Evolutionary conservation across 2,797 vertebrate genomes (phyloP).

Genomic region (Oceanodroma leucorhoa): DNA sequence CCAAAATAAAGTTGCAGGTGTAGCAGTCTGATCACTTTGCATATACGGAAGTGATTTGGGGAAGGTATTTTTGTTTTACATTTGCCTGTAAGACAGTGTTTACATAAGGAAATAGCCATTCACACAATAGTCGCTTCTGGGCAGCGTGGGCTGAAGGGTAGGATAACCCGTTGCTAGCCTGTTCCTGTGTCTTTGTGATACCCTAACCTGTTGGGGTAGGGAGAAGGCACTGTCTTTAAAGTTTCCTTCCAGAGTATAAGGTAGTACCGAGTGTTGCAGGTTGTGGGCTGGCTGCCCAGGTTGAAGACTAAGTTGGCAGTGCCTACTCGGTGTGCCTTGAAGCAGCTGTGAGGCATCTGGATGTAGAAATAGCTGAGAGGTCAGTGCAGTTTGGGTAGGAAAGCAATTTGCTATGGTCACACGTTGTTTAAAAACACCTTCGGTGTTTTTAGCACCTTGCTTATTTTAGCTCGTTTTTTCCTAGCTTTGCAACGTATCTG

Average conservation of each 20-base stretch:
- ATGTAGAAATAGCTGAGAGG: neutral
- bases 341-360: neutral
- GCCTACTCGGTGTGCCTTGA: neutral
- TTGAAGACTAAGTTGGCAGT: neutral
- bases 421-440: neutral
- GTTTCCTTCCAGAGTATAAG: neutral
- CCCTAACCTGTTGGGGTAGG: fast-evolving
- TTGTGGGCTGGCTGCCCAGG: neutral
- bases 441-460: neutral
- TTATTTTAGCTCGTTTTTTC: neutral
- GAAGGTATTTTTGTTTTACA: neutral
- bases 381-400: neutral
- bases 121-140: neutral
- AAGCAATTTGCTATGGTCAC: neutral
- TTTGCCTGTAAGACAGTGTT: neutral
- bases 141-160: neutral
- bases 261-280: fast-evolving
- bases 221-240: neutral
- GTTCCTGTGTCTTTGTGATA: neutral
- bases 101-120: fast-evolving
- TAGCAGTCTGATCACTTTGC: neutral
- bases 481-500: neutral
- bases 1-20: neutral
- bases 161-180: neutral
- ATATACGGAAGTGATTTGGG: neutral